Evolutionary conservation across 2,113 vertebrate genomes (phyloP).

Genomic region (Apodemus sylvaticus): DNA sequence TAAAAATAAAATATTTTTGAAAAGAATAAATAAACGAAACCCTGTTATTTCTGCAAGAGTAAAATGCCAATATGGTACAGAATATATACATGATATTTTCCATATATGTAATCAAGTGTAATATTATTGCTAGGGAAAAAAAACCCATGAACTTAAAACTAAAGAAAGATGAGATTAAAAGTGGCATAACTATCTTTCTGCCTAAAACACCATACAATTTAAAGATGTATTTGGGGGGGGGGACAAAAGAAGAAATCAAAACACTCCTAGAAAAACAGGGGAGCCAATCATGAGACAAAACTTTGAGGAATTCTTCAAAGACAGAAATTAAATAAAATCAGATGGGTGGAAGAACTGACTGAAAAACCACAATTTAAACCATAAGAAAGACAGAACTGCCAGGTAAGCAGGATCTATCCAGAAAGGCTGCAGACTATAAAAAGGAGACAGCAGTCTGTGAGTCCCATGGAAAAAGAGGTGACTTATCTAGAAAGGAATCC

Average conservation of each 20-base stretch:
- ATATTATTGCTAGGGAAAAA: not conserved
- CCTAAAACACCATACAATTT: slow-evolving; percentile 14
- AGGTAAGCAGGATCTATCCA: not conserved
- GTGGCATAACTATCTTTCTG: slow-evolving; percentile 35
- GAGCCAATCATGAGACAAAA: not conserved
- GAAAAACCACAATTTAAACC: slow-evolving; percentile 18
- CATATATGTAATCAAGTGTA: not conserved
- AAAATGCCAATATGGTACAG: not conserved
- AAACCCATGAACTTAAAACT: not conserved
- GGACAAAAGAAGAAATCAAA: slow-evolving; percentile 30
- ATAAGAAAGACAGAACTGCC: not conserved
- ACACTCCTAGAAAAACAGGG: not conserved
- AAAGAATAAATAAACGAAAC: not conserved
- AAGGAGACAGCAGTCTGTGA: not conserved
- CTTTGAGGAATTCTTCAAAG: slow-evolving; percentile 38
- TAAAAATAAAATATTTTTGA: not conserved
- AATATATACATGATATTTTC: not conserved
- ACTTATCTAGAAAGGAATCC: not conserved
- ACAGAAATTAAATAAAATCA: slow-evolving; percentile 55
- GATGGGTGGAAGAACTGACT: not conserved
- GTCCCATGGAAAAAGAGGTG: not conserved
- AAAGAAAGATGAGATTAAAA: slow-evolving; percentile 30
- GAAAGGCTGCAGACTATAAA: not conserved
- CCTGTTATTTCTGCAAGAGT: not conserved
- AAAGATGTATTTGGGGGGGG: not conserved